Conservation (phyloP, 2,888 invertebrate species). For the Criorhina ranunculi region DNA sequence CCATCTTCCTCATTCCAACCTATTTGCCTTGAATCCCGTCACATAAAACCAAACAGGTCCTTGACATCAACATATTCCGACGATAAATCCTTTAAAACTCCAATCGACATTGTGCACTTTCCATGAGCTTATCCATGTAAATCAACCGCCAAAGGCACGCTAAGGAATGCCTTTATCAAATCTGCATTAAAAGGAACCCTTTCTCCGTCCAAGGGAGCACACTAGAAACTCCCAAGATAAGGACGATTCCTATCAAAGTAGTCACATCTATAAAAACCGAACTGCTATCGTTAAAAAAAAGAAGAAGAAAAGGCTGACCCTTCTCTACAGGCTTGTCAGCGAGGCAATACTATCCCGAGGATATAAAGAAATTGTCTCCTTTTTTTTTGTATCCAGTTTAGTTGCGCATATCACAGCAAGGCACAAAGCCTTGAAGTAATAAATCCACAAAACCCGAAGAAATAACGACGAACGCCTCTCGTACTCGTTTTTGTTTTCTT, state of each 20-base stretch:
- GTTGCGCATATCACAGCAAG: background rate
- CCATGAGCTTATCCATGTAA: too few relatives aligned
- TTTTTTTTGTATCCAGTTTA: slow-evolving; percentile 5
- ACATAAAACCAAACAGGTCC: too few relatives aligned
- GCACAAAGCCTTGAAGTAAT: slow-evolving; percentile 12
- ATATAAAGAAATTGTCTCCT: background rate
- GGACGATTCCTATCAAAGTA: background rate
- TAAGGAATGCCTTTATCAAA: too few relatives aligned
- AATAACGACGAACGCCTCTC: slow-evolving; percentile 1
- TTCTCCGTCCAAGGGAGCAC: too few relatives aligned
- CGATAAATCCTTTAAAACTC: too few relatives aligned
- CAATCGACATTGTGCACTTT: too few relatives aligned
- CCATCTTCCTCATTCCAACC: too few relatives aligned
- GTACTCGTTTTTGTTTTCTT: background rate
- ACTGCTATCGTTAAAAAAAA: background rate
- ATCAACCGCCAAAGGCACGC: too few relatives aligned
- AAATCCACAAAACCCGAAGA: slow-evolving; percentile 7
- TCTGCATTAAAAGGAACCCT: background rate
- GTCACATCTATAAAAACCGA: background rate
- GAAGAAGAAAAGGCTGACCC: slow-evolving; percentile 26
- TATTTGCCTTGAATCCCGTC: too few relatives aligned
- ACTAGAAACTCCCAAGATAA: background rate
- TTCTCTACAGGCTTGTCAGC: slow-evolving; percentile 4
- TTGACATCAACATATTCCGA: too few relatives aligned
- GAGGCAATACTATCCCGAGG: background rate